Base-by-base conservation (phyloP, 2,888 invertebrate genomes). In the Drosophila planitibia region DNA sequence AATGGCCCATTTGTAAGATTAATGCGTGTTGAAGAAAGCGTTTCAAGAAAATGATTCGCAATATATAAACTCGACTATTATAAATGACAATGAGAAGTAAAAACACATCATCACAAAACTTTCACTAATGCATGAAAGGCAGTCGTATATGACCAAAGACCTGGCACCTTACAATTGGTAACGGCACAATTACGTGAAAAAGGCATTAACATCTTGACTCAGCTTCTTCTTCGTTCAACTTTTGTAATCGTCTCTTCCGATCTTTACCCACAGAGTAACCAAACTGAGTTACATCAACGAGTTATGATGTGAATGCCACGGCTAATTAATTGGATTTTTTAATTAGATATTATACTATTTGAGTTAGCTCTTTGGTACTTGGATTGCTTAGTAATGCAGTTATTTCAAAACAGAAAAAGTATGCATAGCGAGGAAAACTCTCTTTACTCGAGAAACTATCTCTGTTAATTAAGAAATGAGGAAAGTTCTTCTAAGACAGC, bases 1-100 rank as follows among this genome's bases (percentile, higher is more conserved):
- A 70, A 77, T 70, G 65, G 75, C 60, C 57, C 51, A 70, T 64
- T 64, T 51, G 67, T 59, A 74, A 76, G 83, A 73, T 73, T 67
- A 70, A 78, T 72, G 77, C 55, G 76, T 37, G 58, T 69, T 65
- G n/a, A 73, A 83, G 77, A 71, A 76, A 86, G 74, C 55, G 67
- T 58, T 58, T 59, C 52, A 82, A 59, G 74, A 71, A 82, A 79
- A 81, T 87, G 70, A 84, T 87, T 87, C 78, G 74, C 76, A 77
- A 81, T 58, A 80, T 86, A 70, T 77, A 62, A 79, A 61, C 65
- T 71, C 44, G 39, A n/a, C 37, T 65, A 63, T 76, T 75, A 69
- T 75, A 37, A 71, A 64, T 62, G 60, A 64, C 55, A 63, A 59
- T 64, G 52, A 39, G 52, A 66, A 60, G 63, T 28, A 74, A 62